Base-by-base conservation (phyloP, 2,888 invertebrate genomes). In the Seira ritae region DNA sequence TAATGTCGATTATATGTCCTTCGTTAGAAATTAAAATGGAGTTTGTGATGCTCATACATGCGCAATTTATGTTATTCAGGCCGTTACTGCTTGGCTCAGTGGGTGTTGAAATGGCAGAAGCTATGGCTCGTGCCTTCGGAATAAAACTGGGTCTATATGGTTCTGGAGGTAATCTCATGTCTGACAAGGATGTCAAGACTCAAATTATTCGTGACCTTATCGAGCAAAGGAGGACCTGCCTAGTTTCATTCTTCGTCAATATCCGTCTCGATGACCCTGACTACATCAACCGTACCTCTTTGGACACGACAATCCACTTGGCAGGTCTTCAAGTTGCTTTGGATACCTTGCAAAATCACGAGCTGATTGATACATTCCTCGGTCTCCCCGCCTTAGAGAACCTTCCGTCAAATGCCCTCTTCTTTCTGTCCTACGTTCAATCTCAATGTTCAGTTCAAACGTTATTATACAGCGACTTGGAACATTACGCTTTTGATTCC, bases 351-450 rank as follows among this genome's bases (percentile, higher is more conserved):
- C 81, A 72, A 74, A 82, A 60, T 24, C 80, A 85, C 17, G 72
- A 78, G 15, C 15, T 42, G 3, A 55, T 62, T 3, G 73, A 73
- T 10, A 84, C 72, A 22, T 87, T 85, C 60, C 46, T 76, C 6
- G 66, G 73, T 12, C 68, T 88, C 1, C 92, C 92, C 1, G 91
- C 91, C 0, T 89, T 92, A 84, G 92, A 92, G 86, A 90, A 89
- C 62, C 91, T 90, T 71, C 92, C 92, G 88, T 91, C 92, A 76
- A 91, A 92, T 31, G 91, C 92, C 68, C 90, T 93, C 79, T 93
- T 93, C 90, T 93, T 92, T 89, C 88, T 93, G 12, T 90, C 92
- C 0, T 93, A 92, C 88, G 92, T 92, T 12, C 93, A 91, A 91
- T 91, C 90, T 71, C 90, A 90, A 84, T 92, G 91, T 90, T 91